A percentile compares a stretch with the other conserved stretches of the same genome.
These are phyloP conservation scores for Craseonycteris thonglongyai DNA, from an alignment of 2,113 vertebrate species.

Conservation along the genomic window DNA sequence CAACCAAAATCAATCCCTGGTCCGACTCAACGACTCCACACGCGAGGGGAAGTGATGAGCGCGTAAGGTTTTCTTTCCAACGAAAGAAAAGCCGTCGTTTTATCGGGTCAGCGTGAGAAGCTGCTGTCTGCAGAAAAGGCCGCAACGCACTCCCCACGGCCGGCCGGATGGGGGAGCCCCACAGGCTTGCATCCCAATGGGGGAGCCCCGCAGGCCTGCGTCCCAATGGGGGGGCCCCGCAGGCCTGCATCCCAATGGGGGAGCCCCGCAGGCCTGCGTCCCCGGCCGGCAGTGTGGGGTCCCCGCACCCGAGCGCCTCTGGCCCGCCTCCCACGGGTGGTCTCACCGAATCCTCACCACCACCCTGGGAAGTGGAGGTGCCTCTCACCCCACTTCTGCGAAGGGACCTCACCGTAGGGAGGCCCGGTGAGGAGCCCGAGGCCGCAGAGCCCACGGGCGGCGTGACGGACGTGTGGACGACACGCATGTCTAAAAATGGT, in stretches of 20 bases:
- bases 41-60: neutral
- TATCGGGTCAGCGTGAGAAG: constrained; percentile 7
- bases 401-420: neutral
- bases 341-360: neutral
- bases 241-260: no score
- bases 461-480: no score
- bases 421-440: neutral
- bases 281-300: no score
- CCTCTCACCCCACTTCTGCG: neutral
- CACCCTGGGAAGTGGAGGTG: neutral
- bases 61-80: constrained; percentile 61
- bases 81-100: constrained; percentile 48
- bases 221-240: no score
- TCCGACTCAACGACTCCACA: constrained; percentile 52
- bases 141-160: neutral
- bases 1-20: constrained; percentile 58
- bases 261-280: no score
- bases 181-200: no score
- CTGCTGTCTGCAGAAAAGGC: constrained; percentile 13
- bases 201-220: no score
- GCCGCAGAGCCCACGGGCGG: neutral
- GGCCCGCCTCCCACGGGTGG: neutral
- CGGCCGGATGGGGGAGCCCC: no score
- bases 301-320: neutral
- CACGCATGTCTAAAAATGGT: neutral